These are phyloP conservation scores for Peromyscus californicus DNA, from an alignment of 2,113 vertebrate species.

Conservation along the genomic window DNA sequence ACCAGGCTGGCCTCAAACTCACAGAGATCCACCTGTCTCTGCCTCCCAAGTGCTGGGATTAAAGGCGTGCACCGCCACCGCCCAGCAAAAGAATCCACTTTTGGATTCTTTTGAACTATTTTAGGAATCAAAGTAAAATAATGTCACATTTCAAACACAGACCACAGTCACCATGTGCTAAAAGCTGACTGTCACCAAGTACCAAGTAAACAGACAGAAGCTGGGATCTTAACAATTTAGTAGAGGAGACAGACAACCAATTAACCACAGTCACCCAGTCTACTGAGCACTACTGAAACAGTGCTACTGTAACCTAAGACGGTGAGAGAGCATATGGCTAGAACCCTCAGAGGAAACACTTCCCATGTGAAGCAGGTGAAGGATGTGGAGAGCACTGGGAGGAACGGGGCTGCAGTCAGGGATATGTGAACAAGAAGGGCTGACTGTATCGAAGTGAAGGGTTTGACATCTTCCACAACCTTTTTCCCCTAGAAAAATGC, in stretches of 20 bases:
- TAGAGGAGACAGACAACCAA: not conserved
- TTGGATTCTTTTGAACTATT: no score
- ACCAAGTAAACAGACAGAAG: not conserved
- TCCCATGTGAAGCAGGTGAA: not conserved
- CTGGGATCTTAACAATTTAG: not conserved
- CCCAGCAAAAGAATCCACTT: not conserved
- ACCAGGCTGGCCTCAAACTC: no score
- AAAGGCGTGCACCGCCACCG: no score
- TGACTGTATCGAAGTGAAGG: not conserved
- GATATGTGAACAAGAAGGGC: not conserved
- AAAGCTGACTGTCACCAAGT: not conserved
- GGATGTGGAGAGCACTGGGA: not conserved
- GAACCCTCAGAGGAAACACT: not conserved
- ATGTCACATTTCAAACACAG: not conserved
- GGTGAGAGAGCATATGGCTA: not conserved
- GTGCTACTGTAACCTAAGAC: no score
- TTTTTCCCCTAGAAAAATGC: not conserved
- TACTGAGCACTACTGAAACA: not conserved
- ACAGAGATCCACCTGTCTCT: no score
- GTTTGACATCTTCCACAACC: not conserved
- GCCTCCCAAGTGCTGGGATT: no score
- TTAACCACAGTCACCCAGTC: rapidly evolving
- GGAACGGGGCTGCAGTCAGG: not conserved
- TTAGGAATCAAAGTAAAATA: slow-evolving; percentile 14
- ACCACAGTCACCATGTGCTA: not conserved